Evolutionary conservation across 2,797 vertebrate genomes (phyloP).

Genomic region (Buphagus erythrorhynchus): DNA sequence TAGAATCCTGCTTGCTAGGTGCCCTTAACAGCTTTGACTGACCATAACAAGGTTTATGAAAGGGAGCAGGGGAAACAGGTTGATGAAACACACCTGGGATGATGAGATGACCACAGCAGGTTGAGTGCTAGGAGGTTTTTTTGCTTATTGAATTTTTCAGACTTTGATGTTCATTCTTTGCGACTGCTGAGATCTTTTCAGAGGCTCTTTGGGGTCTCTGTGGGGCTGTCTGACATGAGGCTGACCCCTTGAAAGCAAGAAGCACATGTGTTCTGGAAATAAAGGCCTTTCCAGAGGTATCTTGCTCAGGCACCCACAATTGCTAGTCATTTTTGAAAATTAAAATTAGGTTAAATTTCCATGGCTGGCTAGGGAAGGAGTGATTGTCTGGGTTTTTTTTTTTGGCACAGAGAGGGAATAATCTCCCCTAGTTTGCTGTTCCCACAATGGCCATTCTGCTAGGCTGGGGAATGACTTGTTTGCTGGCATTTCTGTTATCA

Average conservation of each 20-base stretch:
- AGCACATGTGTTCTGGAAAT: background rate
- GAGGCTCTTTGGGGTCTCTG: background rate
- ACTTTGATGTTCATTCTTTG: background rate
- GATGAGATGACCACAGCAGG: background rate
- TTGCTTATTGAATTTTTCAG: background rate
- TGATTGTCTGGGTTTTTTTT: rapidly evolving
- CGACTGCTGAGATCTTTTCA: background rate
- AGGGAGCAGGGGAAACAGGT: background rate
- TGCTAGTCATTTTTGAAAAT: background rate
- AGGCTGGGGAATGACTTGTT: background rate
- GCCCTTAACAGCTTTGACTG: background rate
- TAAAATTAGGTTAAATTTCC: background rate
- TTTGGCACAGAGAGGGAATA: background rate
- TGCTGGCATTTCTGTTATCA: background rate
- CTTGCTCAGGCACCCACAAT: background rate
- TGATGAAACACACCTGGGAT: background rate
- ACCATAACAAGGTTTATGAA: background rate
- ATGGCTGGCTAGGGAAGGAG: background rate
- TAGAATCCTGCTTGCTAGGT: background rate
- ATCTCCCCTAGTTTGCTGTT: background rate
- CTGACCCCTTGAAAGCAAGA: background rate
- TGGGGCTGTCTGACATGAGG: background rate
- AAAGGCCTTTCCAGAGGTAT: background rate
- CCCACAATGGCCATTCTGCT: background rate
- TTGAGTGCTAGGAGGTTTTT: background rate